Evolutionary conservation across 2,888 invertebrate genomes (phyloP).

Genomic region (Lutraria lutraria): DNA sequence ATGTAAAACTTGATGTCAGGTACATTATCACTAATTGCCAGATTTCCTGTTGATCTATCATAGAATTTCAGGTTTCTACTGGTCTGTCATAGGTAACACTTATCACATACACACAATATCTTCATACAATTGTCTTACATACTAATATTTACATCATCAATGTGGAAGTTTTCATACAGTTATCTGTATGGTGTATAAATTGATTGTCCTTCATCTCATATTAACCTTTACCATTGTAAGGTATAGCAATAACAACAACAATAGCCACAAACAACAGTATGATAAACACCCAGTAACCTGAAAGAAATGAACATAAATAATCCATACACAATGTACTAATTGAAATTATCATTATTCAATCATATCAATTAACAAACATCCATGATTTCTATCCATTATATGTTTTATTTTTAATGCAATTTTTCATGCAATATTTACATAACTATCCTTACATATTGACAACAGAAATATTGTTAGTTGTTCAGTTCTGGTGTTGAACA

Average conservation of each 20-base stretch:
- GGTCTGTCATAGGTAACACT: not conserved
- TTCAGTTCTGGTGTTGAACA: no score
- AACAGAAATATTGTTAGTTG: no score
- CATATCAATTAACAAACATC: no score
- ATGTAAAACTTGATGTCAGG: no score
- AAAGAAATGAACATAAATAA: slow-evolving; percentile 39
- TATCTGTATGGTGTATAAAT: not conserved
- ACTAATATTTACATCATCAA: not conserved
- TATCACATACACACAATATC: not conserved
- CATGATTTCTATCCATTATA: no score
- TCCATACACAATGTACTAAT: no score
- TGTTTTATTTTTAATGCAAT: no score
- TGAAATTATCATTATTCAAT: no score
- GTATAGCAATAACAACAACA: slow-evolving; percentile 89
- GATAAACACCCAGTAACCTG: slow-evolving; percentile 92
- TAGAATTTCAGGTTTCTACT: not conserved
- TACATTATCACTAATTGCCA: no score
- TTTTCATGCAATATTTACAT: no score
- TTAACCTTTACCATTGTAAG: slow-evolving; percentile 63
- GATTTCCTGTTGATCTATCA: no score
- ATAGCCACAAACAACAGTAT: slow-evolving; percentile 91
- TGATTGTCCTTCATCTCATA: not conserved
- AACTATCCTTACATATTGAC: no score
- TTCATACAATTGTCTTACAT: not conserved
- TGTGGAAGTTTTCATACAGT: not conserved